Evolutionary conservation across 2,113 vertebrate genomes (phyloP).

Genomic region (Gnathonemus echidnorhynchus): DNA sequence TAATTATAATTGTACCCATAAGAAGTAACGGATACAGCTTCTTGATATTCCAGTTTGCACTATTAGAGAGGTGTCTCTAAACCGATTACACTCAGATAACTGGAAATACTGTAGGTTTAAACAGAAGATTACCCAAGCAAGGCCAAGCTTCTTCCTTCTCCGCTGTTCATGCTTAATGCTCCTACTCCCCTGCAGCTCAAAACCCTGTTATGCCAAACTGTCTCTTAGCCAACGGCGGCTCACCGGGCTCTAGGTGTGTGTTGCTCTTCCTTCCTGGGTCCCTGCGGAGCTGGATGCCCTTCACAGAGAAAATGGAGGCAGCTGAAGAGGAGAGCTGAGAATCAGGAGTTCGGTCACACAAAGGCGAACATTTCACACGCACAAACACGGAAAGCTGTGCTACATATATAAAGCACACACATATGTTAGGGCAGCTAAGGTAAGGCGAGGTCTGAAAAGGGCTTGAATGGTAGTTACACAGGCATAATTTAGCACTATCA

Average conservation of each 20-base stretch:
- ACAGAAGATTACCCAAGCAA: background rate
- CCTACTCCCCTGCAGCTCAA: background rate
- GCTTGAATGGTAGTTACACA: background rate
- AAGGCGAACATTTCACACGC: background rate
- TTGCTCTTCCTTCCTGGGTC: constrained; percentile 65
- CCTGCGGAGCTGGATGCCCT: constrained; percentile 64
- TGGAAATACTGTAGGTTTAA: background rate
- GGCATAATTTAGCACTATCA: background rate
- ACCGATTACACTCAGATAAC: background rate
- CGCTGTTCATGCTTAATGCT: background rate
- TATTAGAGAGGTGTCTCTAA: background rate
- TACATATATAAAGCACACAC: background rate
- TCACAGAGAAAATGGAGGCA: constrained; percentile 66
- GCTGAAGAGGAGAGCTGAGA: constrained; percentile 41
- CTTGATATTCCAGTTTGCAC: background rate
- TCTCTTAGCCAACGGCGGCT: constrained; percentile 28
- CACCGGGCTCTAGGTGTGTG: constrained; percentile 58
- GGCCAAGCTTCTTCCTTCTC: background rate
- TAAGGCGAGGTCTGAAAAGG: background rate
- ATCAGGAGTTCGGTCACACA: background rate
- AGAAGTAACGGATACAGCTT: background rate
- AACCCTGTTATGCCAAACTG: background rate
- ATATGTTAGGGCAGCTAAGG: background rate
- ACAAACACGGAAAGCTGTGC: background rate
- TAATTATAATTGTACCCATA: background rate